A percentile compares a stretch with the other conserved stretches of the same genome.
Conservation (phyloP, 2,113 vertebrate genomes). For the Tupaia chinensis region DNA sequence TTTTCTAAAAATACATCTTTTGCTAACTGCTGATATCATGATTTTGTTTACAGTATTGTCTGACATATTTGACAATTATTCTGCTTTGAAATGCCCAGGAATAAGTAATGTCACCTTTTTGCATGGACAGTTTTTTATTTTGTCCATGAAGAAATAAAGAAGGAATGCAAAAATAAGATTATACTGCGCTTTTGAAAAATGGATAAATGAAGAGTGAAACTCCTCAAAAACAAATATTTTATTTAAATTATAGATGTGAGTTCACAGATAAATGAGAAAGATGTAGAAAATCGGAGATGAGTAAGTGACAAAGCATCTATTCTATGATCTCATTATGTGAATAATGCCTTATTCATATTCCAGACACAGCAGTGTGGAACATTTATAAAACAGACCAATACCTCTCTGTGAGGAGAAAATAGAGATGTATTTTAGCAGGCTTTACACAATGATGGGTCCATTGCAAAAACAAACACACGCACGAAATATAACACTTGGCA, state of each 20-base stretch:
- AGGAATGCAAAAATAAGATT: not conserved
- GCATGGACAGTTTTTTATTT: not conserved
- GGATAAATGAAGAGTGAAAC: not conserved
- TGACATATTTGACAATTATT: not conserved
- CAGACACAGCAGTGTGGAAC: not conserved
- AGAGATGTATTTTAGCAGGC: slow-evolving; percentile 9
- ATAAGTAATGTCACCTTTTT: not conserved
- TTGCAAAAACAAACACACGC: slow-evolving; percentile 49
- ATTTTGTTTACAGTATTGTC: not conserved
- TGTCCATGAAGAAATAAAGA: not conserved
- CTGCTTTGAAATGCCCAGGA: not conserved
- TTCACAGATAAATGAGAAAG: slow-evolving; percentile 23
- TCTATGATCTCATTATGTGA: not conserved
- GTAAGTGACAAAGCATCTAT: not conserved
- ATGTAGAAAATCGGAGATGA: not conserved
- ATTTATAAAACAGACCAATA: not conserved
- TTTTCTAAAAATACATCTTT: not conserved
- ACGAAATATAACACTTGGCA: slow-evolving; percentile 41
- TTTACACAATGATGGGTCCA: slow-evolving; percentile 62
- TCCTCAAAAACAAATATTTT: not conserved
- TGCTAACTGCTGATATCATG: not conserved
- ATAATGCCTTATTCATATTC: slow-evolving; percentile 12
- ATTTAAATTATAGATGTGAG: not conserved
- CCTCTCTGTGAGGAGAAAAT: slow-evolving; percentile 21
- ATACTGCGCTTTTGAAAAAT: not conserved